These are phyloP conservation scores for Bucorvus abyssinicus DNA, from an alignment of 2,797 vertebrate genomes.

Conservation along the genomic window DNA sequence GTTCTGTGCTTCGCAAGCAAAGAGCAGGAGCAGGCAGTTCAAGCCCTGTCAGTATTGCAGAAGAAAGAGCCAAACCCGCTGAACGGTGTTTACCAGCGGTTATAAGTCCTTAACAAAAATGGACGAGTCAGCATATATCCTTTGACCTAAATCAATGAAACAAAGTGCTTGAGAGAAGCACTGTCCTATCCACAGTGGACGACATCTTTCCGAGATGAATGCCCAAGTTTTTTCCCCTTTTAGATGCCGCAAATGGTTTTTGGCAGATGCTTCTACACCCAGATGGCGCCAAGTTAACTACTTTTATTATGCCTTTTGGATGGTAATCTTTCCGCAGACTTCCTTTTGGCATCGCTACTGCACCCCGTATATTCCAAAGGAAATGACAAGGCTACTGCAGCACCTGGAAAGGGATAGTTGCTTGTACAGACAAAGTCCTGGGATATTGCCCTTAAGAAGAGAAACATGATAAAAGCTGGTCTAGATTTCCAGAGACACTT, in stretches of 20 bases:
- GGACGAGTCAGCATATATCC: constrained; percentile 40
- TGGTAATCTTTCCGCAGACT: constrained; percentile 63
- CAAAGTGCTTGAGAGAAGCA: constrained; percentile 19
- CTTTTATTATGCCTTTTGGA: constrained; percentile 71
- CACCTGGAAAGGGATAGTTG: constrained; percentile 64
- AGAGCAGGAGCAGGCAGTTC: neutral
- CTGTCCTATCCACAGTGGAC: neutral
- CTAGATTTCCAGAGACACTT: constrained; percentile 41
- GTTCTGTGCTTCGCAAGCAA: neutral
- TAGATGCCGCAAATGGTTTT: constrained; percentile 53
- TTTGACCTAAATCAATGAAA: constrained; percentile 55
- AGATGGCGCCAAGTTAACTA: constrained; percentile 67
- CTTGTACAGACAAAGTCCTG: constrained; percentile 55
- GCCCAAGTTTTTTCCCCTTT: constrained; percentile 38
- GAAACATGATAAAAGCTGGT: constrained; percentile 31
- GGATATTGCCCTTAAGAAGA: constrained; percentile 42
- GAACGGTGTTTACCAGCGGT: neutral
- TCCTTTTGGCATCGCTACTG: constrained; percentile 60
- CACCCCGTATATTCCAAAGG: constrained; percentile 68
- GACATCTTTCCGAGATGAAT: constrained; percentile 61
- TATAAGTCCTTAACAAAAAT: neutral
- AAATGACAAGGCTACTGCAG: constrained; percentile 68
- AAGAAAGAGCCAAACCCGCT: neutral
- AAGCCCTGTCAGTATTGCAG: neutral
- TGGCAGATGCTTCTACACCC: constrained; percentile 60